phyloP scores from a whole-genome alignment of 2,797 vertebrate genomes.

The Jordanella pulchra region DNA sequence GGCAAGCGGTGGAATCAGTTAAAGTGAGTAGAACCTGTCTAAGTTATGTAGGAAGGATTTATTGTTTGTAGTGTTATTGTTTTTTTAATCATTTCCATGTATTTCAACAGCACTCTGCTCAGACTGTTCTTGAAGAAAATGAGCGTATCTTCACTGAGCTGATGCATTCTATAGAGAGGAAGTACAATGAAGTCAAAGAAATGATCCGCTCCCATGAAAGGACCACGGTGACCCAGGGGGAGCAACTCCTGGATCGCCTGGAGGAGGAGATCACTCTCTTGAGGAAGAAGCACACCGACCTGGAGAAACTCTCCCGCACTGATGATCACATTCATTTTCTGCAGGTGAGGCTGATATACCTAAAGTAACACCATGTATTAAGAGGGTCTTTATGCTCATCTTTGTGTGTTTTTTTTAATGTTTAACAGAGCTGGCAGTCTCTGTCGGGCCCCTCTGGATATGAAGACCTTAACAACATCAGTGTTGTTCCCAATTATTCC shows the following conservation, averaged over 20 bases:
- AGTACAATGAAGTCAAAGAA: slow-evolving; percentile 79
- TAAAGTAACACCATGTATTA: background rate
- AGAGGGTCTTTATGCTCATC: slow-evolving; percentile 1
- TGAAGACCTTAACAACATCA: slow-evolving; percentile 80
- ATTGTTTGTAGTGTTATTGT: background rate
- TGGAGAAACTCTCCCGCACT: slow-evolving; percentile 79
- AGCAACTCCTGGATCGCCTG: slow-evolving; percentile 77
- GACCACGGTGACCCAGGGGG: slow-evolving; percentile 62
- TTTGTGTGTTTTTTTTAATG: background rate
- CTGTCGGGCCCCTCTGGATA: slow-evolving; percentile 82
- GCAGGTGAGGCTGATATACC: slow-evolving; percentile 63
- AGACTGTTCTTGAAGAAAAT: slow-evolving; percentile 76
- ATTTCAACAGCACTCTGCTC: slow-evolving; percentile 75
- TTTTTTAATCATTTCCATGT: background rate
- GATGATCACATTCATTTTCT: slow-evolving; percentile 84
- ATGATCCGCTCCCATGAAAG: slow-evolving; percentile 75
- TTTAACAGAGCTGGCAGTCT: slow-evolving; percentile 79
- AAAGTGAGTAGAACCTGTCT: slow-evolving; percentile 59
- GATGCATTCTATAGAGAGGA: slow-evolving; percentile 76
- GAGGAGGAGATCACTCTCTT: slow-evolving; percentile 85
- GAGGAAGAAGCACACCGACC: slow-evolving; percentile 75
- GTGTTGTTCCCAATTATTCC: slow-evolving; percentile 72
- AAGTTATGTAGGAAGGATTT: background rate
- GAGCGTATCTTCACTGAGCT: slow-evolving; percentile 81
- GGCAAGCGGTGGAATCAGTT: slow-evolving; percentile 75